Evolutionary conservation across 2,888 invertebrate species (phyloP), one percentile per base, ranked within the genome.

Genomic region (Ditula angustiorana): DNA sequence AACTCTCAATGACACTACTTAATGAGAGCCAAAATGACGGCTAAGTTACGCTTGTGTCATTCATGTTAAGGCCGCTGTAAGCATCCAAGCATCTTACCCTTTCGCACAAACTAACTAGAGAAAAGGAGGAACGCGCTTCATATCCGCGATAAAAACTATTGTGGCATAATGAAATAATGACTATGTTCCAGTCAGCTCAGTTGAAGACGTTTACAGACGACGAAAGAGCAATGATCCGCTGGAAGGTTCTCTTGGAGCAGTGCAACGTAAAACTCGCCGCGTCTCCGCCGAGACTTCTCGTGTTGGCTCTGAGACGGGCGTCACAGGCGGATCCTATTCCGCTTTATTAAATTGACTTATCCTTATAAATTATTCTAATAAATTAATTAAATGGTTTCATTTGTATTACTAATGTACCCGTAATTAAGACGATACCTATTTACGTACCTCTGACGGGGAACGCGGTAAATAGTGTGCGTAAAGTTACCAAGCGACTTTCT

Each of bases 161-260:
- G n/a, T n/a, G n/a, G n/a, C 8, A 46, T n/a, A 21, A 23, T 23
- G 4, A 23, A 47, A 53, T 23, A n/a, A n/a, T 1, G 3, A 8
- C 7, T 3, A 21, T 35, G 30, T 33, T 58, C 5, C 57, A 95
- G 95, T 86, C 90, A 0, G 80, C 90, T 10, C 91, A 94, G 46
- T 93, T 96, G 75, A 85, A 91, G 52, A 72, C 77, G 2, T 89
- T 95, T 87, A 75, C 88, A 0, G 76, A 92, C 0, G 92, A 94
- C 2, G 87, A 93, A 33, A 94, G 94, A 70, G 88, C 93, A 3
- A 78, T 86, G 0, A 72, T 95, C 0, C 95, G 96, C 75, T 96
- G 96, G 96, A 90, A 88, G 60, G 90, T 94, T 57, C 87, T 96
- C 4, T 80, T 96, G 70, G 95, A 96, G 75, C 93, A 95, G 67